Base-by-base conservation (phyloP, 2,888 invertebrate genomes). In the Xanthia togata region DNA sequence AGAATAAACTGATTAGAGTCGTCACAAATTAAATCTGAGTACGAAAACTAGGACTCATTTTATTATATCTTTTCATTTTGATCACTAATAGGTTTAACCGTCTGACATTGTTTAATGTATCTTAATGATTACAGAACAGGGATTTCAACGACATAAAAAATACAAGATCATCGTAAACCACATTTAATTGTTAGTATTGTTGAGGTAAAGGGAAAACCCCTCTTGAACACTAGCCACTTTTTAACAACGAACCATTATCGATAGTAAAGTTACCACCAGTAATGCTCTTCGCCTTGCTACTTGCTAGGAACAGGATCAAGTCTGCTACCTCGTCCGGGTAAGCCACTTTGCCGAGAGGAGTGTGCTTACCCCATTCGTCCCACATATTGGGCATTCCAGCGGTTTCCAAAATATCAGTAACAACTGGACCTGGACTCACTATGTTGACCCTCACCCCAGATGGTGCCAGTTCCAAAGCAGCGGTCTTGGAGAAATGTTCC, bases 381-480 rank as follows among this genome's bases (percentile, higher is more conserved):
- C 65, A 84, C 12, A 14, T n/a, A 50, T 14, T 5, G 26, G 85
- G 72, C 0, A 85, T 41, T 0, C 85, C 85, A 23, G 67, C 85
- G 5, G 31, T 64, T 26, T 68, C 62, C 23, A 81, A 64, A 57
- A 83, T 76, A 55, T 84, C 65, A 23, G 82, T 83, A 5, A 67
- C 98, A 1, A 97, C 97, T 0, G 98, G 98, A n/a, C 98, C 98
- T 57, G 98, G 98, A 90, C 97, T 98, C 1, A 98, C 97, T 72
- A 97, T 95, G 91, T 98, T 98, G 0, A 98, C 98, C 70, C 98
- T 94, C 1, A 98, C 97, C n/a, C 91, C 95, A 86, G 96, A 95
- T 0, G 92, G 78, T 71, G 97, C 97, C 23, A 97, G 91, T 88
- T 97, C 98, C 65, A 98, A 91, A 12, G 98, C 98, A 23, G 97